Evolutionary conservation across 2,888 invertebrate genomes (phyloP), one percentile per base, ranked within the genome.

Genomic region (Caprella mutica): DNA sequence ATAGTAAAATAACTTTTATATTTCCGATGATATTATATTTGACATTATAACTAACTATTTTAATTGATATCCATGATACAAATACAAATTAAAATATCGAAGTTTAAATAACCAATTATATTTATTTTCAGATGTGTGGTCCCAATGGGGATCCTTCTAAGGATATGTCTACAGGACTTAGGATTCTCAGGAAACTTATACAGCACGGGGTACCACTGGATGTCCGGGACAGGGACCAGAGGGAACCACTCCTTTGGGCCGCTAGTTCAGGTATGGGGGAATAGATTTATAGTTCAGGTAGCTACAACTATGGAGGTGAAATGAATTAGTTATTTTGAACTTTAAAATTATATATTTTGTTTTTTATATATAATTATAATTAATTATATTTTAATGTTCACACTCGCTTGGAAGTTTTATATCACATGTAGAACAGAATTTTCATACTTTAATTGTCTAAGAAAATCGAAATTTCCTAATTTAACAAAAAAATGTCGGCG

Each of bases 231-330:
- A 84, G 86, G 43, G 96, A 97, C 70, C 89, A 91, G 0, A 77
- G 97, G 8, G 91, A 92, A 68, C 96, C 97, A 1, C 76, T 98
- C 53, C 75, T 97, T 12, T 98, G 98, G 98, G 96, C 97, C 0
- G 92, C 96, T 0, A 93, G 93, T 66, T 91, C 96, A 23, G 97
- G 81, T 80, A 69, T 62, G 65, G 52, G 38, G 9, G 4, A n/a
- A n/a, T n/a, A n/a, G n/a, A n/a, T n/a, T n/a, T n/a, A n/a, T n/a
- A n/a, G n/a, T n/a, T n/a, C 5, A 1, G 17, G 9, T 1, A 6
- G 5, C 14, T 8, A 38, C 23, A 9, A 17, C 17, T 43, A 14
- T 43, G n/a, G 19, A 17, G 14, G 5, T 51, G 17, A 23, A 24
- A 48, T 26, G 29, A 48, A 23, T 26, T n/a, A n/a, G n/a, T n/a